Conservation (phyloP, 1,140 invertebrate species). For the Lepidurus couesii region DNA sequence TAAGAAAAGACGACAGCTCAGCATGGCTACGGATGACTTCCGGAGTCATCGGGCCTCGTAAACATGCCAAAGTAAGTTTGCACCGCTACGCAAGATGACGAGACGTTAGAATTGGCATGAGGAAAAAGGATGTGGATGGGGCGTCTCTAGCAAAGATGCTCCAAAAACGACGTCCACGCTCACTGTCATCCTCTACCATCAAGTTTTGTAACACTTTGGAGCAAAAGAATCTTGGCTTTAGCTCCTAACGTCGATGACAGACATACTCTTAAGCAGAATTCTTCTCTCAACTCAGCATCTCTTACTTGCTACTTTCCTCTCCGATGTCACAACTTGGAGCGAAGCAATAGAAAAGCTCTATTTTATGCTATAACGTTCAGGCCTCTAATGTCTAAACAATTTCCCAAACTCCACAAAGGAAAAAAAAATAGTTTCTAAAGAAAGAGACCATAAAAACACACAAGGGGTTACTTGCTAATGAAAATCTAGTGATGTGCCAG, state of each 20-base stretch:
- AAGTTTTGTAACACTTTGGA: slow-evolving; percentile 16
- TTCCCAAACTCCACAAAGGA: background rate
- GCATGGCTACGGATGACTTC: slow-evolving; percentile 20
- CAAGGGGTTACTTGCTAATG: background rate
- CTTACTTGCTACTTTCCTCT: slow-evolving; percentile 1
- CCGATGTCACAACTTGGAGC: background rate
- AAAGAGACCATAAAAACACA: background rate
- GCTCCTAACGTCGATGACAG: slow-evolving; percentile 13
- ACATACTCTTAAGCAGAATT: slow-evolving; percentile 16
- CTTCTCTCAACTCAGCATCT: slow-evolving; percentile 21
- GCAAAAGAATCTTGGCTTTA: slow-evolving; percentile 12
- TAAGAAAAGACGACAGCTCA: slow-evolving; percentile 10
- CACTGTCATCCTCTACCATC: background rate
- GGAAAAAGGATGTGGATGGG: background rate
- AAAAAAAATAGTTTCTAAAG: background rate
- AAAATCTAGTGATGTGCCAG: background rate
- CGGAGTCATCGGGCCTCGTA: slow-evolving; percentile 20
- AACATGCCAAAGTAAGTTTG: slow-evolving; percentile 22
- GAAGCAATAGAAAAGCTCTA: background rate
- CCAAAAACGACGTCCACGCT: slow-evolving; percentile 25
- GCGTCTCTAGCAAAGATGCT: background rate
- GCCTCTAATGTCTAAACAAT: background rate
- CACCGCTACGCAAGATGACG: slow-evolving; percentile 20
- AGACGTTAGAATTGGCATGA: background rate
- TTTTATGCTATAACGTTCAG: background rate